These are phyloP conservation scores for Bombus pascuorum DNA, from an alignment of 1,140 invertebrate genomes.

Conservation along the genomic window DNA sequence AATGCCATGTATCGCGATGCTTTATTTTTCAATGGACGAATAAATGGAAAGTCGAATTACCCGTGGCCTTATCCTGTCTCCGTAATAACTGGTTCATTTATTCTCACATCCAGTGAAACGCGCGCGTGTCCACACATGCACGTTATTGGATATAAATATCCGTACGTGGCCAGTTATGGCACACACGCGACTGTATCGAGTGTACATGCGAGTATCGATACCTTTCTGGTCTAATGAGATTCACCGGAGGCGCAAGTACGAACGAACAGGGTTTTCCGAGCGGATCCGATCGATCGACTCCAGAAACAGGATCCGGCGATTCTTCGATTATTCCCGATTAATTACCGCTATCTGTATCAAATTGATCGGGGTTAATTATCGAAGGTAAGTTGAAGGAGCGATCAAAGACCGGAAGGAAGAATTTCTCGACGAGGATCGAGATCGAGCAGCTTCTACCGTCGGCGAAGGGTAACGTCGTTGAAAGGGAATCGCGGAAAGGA, in stretches of 20 bases:
- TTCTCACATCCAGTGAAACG: background rate
- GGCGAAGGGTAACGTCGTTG: background rate
- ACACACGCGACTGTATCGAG: conserved; percentile 12
- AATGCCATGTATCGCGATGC: too few relatives aligned
- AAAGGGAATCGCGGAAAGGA: background rate
- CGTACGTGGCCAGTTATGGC: conserved; percentile 25
- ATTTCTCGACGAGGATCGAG: background rate
- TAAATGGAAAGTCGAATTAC: too few relatives aligned
- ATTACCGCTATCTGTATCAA: background rate
- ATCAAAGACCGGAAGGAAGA: background rate
- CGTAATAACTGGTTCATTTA: conserved; percentile 17
- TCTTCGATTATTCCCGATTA: background rate
- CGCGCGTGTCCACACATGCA: background rate
- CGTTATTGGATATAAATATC: conserved; percentile 34
- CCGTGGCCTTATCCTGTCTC: too few relatives aligned
- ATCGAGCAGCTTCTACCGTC: background rate
- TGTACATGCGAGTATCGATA: conserved; percentile 33
- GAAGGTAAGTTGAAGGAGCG: background rate
- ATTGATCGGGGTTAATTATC: background rate
- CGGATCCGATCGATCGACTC: conserved; percentile 1
- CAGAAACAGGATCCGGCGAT: background rate
- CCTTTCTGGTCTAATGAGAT: conserved; percentile 47
- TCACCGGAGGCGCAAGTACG: conserved; percentile 19
- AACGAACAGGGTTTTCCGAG: conserved; percentile 21
- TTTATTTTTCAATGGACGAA: too few relatives aligned